Base-by-base conservation (phyloP, 2,113 vertebrate genomes). In the Prunella fulvescens region DNA sequence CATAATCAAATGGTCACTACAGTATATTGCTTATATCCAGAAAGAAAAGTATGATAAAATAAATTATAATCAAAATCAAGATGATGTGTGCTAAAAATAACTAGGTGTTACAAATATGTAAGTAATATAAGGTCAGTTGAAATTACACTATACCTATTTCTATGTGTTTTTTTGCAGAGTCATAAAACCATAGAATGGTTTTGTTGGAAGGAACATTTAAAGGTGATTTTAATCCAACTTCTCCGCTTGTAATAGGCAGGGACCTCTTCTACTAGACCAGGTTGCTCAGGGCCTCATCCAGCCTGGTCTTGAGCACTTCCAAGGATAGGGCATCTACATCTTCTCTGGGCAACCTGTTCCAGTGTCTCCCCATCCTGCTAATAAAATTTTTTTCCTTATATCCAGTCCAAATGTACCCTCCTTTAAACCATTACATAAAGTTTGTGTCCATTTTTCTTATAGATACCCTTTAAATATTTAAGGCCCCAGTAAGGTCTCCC, bases 401-500 rank as follows among this genome's bases (percentile, higher is more conserved):
- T 40, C 7, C 25, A 40, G 14, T 65, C 23, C 78, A 19, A 62
- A 44, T 28, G 31, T 64, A 33, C 31, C 6, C 6, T 77, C 12
- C 7, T 54, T 82, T 54, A 54, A 82, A n/a, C 29, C 25, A 35
- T 23, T 54, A 16, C 14, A 23, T 35, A 16, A 54, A 54, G 4
- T 61, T 45, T 42, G 26, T n/a, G 16, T 11, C 11, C 16, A 11
- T 45, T 69, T 74, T 70, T 70, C 62, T 25, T 37, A 28, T 3
- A 47, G 17, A 8, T 4, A 9, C 3, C 8, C 8, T 78, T 67
- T 25, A 33, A 24, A 13, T 62, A 67, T 26, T 57, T 19, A 57
- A 72, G n/a, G 11, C 4, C 3, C 1, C 9, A 31, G 0, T 40
- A 33, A 44, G 8, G 9, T 61, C 12, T 82, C 24, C 18, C 9